phyloP scores from a whole-genome alignment of 2,888 invertebrate genomes.

The Onchidella celtica region DNA sequence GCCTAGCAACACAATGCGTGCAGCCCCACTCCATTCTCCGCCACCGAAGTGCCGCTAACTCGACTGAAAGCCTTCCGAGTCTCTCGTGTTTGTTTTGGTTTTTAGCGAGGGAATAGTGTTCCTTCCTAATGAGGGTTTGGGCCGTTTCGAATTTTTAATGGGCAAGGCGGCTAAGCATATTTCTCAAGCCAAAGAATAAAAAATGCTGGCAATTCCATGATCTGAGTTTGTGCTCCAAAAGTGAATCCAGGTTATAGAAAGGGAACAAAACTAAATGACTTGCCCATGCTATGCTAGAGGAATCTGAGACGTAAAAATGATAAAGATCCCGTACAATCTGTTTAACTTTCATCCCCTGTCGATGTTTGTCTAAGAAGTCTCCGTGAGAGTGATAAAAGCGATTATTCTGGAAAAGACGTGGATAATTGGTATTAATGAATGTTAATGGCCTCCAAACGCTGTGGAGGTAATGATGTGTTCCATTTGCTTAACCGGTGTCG shows the following conservation, averaged over 20 bases:
- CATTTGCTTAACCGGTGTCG: no score
- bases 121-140: slow-evolving; percentile 42
- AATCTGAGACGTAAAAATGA: background rate
- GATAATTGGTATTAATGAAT: background rate
- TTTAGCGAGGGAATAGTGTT: slow-evolving; percentile 44
- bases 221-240: no score
- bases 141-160: slow-evolving; percentile 43
- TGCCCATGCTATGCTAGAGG: background rate
- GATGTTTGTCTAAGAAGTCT: background rate
- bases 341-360: background rate
- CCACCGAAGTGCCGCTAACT: slow-evolving; percentile 35
- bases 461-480: no score
- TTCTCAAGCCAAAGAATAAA: background rate
- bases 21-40: slow-evolving; percentile 25
- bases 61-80: slow-evolving; percentile 43
- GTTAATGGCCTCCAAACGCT: no score
- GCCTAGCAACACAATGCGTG: slow-evolving; percentile 45
- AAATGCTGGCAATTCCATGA: background rate
- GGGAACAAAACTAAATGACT: background rate
- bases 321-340: background rate
- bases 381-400: background rate
- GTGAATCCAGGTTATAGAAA: background rate
- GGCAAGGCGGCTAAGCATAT: background rate
- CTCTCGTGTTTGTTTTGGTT: slow-evolving; percentile 43
- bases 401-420: background rate